Evolutionary conservation across 2,888 invertebrate genomes (phyloP), one percentile per base, ranked within the genome.

Genomic region (Ochropleura plecta): DNA sequence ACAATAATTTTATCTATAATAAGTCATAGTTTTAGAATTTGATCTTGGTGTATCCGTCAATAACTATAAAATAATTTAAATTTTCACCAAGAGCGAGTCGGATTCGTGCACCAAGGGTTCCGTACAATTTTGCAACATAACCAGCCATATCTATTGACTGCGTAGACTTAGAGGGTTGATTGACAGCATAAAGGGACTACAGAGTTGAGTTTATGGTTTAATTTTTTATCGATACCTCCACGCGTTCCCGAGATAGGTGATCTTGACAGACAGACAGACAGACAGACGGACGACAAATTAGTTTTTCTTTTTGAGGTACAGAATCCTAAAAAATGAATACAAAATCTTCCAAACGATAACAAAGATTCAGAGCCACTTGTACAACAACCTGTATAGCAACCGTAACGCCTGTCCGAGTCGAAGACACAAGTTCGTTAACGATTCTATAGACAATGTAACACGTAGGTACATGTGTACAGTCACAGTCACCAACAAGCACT

Each of bases 401-500:
- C 40, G 70, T 70, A 70, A 70, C 66, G 80, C 72, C 65, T 73
- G 60, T 78, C 72, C 70, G 62, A 83, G 57, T 59, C 72, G 72
- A 84, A 84, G 85, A 85, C 76, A 75, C 68, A 73, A 78, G 84
- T 84, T 85, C 73, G 85, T 85, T 85, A 83, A 71, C 65, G 57
- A 78, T 69, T 82, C 66, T 62, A 65, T 80, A 63, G 30, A 76
- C 65, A 67, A 42, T 63, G 67, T 59, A 18, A 55, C 51, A 76
- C n/a, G 9, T 55, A 59, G 44, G 30, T 48, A 18, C 5, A 5
- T 7, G 5, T 62, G n/a, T 44, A 12, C 5, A 14, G 12, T n/a
- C 12, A 62, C 3, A 12, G n/a, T 18, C n/a, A 60, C n/a, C 0
- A n/a, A 60, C 18, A 30, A n/a, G 44, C 62, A 44, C n/a, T 62